Base-by-base conservation (phyloP, 2,797 vertebrate genomes). In the Microhierax caerulescens region DNA sequence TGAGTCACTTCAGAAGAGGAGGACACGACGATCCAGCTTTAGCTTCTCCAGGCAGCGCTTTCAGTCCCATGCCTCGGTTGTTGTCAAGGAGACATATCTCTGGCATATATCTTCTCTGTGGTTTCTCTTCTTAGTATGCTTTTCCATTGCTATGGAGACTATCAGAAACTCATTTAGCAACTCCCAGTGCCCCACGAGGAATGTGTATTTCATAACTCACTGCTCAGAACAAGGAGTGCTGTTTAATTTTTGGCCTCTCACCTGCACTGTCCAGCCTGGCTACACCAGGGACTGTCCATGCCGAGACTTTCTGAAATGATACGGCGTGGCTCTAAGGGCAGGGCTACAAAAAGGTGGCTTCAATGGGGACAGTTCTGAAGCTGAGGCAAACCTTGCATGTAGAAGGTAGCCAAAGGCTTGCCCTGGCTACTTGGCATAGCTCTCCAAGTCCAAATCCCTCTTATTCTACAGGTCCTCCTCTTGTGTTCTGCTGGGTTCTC, bases 61-160 rank as follows among this genome's bases (percentile, higher is more conserved):
- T 91, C 54, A 36, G 88, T 87, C 75, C 86, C 72, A 88, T 74
- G 61, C 81, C 78, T 85, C 3, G 4, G 37, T 54, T 85, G 97
- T 97, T 97, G 97, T 96, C 96, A 97, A 96, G 97, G 97, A 97
- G 91, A 97, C 92, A 43, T 88, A 92, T 94, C 94, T 97, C 86
- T 81, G 75, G 93, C 93, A 97, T 64, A 54, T 28, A 90, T 96
- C 92, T 93, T 96, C 77, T 91, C 78, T 54, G 65, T 91, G 91
- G 72, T 78, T 97, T 93, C 81, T 95, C 88, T 34, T 95, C 94
- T 88, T 91, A 91, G 84, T 80, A 50, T 59, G 94, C 86, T 92
- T 96, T 97, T 18, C 88, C 68, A 97, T 97, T 97, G 96, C 97
- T 92, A 97, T 97, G 96, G 97, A 96, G 94, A 97, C 95, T 95